Evolutionary conservation across 2,113 vertebrate genomes (phyloP).

Genomic region (Amazona vittata): DNA sequence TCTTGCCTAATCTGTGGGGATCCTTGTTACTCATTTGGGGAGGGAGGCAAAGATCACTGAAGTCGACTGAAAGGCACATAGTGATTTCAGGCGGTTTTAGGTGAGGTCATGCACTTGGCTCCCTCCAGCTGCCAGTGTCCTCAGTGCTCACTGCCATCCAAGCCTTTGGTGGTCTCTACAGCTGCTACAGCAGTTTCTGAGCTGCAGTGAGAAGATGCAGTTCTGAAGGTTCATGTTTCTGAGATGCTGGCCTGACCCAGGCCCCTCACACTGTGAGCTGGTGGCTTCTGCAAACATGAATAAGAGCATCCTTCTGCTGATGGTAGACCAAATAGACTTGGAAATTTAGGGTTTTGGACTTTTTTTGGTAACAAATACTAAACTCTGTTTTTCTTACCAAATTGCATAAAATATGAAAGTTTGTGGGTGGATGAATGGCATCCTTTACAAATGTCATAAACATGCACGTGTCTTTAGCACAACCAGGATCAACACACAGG

Average conservation of each 20-base stretch:
- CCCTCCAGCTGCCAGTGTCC: neutral
- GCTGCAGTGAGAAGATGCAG: neutral
- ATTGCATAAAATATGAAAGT: neutral
- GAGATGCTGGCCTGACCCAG: neutral
- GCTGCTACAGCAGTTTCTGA: neutral
- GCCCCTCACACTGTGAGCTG: accelerated
- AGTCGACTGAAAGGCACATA: neutral
- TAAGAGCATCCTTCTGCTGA: neutral
- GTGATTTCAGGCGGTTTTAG: neutral
- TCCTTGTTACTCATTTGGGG: neutral
- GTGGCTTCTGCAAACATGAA: neutral
- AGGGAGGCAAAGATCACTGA: neutral
- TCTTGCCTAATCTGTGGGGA: neutral
- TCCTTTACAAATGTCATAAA: neutral
- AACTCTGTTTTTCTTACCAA: neutral
- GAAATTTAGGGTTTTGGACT: neutral
- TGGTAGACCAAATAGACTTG: neutral
- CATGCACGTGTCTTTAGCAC: accelerated
- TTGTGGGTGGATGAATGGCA: neutral
- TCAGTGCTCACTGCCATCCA: neutral
- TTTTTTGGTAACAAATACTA: neutral
- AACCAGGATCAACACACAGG: neutral
- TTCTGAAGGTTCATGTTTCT: neutral
- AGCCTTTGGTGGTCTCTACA: neutral
- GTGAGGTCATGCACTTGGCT: neutral